Evolutionary conservation across 2,888 invertebrate genomes (phyloP).

Genomic region (Cephus spinipes): DNA sequence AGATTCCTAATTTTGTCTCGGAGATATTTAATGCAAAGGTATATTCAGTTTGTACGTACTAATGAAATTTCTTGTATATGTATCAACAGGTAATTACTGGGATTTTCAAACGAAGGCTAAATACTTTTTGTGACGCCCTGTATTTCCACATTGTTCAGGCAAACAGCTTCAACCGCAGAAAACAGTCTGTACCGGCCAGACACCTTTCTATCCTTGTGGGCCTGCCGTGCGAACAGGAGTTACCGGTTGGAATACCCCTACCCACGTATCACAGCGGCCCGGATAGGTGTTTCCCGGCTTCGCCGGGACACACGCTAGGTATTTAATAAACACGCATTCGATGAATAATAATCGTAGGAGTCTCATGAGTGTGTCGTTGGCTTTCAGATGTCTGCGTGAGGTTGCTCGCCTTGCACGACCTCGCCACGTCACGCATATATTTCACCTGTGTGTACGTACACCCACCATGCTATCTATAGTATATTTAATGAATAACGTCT

Average conservation of each 20-base stretch:
- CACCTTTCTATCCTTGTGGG: conserved; percentile 49
- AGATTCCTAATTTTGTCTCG: background rate
- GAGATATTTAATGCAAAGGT: background rate
- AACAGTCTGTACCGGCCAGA: conserved; percentile 39
- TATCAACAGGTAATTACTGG: background rate
- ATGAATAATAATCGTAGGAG: background rate
- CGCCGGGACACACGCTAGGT: conserved; percentile 7
- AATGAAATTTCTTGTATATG: background rate
- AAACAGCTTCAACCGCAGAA: conserved; percentile 29
- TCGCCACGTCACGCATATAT: conserved; percentile 42
- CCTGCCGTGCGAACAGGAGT: conserved; percentile 41
- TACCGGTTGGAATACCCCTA: conserved; percentile 47
- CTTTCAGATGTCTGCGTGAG: conserved; percentile 28
- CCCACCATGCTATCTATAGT: background rate
- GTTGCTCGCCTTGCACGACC: conserved; percentile 57
- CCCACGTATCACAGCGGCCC: conserved; percentile 25
- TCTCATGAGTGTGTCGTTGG: conserved; percentile 15
- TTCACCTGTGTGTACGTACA: background rate
- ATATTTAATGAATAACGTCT: background rate
- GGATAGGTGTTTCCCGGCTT: conserved; percentile 43
- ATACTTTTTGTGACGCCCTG: background rate
- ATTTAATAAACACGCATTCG: conserved; percentile 5
- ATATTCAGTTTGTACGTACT: background rate
- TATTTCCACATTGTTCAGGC: conserved; percentile 20
- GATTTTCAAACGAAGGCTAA: background rate